Conservation (phyloP, 2,113 vertebrate species). For the Pimephales promelas region DNA sequence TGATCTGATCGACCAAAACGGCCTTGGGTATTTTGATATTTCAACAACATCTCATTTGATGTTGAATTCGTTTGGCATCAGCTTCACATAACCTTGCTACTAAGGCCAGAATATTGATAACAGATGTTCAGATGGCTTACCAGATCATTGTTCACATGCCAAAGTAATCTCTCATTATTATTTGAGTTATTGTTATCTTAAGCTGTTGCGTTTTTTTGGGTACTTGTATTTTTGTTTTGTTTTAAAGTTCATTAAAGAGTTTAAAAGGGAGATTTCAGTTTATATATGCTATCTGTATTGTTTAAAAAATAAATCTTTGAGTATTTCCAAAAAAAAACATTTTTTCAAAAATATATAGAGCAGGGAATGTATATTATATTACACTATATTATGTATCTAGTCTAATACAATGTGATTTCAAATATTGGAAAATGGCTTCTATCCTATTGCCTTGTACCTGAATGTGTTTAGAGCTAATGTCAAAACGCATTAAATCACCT, state of each 20-base stretch:
- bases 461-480: not conserved
- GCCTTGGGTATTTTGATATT: not conserved
- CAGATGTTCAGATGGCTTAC: constrained; percentile 34
- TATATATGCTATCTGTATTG: not conserved
- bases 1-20: no score
- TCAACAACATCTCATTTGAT: constrained; percentile 10
- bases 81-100: constrained; percentile 1
- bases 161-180: constrained; percentile 1
- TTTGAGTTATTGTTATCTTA: not conserved
- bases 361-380: not conserved
- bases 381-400: not conserved
- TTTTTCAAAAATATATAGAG: not conserved
- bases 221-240: not conserved
- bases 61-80: constrained; percentile 27
- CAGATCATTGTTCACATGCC: not conserved
- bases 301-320: not conserved
- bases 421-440: not conserved
- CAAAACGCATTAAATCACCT: not conserved
- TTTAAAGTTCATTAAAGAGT: not conserved
- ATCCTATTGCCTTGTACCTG: not conserved
- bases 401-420: not conserved
- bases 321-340: not conserved
- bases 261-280: not conserved
- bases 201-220: constrained; percentile 1
- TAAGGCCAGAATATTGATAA: constrained; percentile 22